Evolutionary conservation across 2,888 invertebrate genomes (phyloP).

Genomic region (Philopedon plagiatum): DNA sequence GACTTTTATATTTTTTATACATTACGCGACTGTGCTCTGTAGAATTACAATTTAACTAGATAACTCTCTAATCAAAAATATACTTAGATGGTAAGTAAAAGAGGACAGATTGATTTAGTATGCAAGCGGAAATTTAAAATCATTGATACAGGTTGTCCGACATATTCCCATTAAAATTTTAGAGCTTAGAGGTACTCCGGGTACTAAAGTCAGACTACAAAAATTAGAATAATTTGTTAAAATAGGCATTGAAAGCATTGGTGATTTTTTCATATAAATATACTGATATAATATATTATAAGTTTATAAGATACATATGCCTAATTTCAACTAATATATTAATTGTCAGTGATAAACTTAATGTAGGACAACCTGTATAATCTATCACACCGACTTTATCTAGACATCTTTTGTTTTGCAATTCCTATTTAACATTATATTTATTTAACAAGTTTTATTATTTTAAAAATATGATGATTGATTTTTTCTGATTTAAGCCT

Average conservation of each 20-base stretch:
- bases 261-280: too few relatives aligned
- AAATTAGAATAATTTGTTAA: too few relatives aligned
- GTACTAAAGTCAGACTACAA: too few relatives aligned
- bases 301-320: too few relatives aligned
- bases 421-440: conserved; percentile 32
- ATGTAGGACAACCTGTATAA: conserved; percentile 9
- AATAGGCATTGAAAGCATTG: not conserved
- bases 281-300: too few relatives aligned
- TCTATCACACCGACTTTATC: conserved; percentile 39
- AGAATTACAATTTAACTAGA: conserved; percentile 17
- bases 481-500: conserved; percentile 29
- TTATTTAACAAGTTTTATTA: conserved; percentile 21
- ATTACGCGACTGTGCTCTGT: conserved; percentile 6
- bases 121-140: conserved; percentile 29
- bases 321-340: too few relatives aligned
- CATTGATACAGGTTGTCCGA: conserved; percentile 3
- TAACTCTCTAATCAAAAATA: conserved; percentile 23
- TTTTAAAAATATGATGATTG: conserved; percentile 35
- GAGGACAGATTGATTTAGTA: conserved; percentile 36
- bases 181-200: not conserved
- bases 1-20: conserved; percentile 24
- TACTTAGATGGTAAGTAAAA: conserved; percentile 27
- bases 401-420: conserved; percentile 32
- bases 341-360: too few relatives aligned
- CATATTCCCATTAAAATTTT: not conserved